Conservation (phyloP, 2,113 vertebrate genomes). For the Bostrychus sinensis region DNA sequence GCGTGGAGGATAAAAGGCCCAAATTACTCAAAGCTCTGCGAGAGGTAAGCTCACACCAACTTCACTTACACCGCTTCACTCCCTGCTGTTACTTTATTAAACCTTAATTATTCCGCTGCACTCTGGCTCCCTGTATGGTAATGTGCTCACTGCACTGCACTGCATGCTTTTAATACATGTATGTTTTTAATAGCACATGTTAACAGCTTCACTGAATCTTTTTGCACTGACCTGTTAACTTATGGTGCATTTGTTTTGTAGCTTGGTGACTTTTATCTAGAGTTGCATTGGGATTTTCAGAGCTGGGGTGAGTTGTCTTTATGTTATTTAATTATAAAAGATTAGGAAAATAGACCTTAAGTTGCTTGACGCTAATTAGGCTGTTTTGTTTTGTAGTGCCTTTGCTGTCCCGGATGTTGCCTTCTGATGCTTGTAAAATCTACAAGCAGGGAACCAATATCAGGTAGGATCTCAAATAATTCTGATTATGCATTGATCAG, state of each 20-base stretch:
- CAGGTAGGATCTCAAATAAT: slow-evolving; percentile 80
- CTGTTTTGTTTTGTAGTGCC: slow-evolving; percentile 83
- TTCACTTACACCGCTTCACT: neutral
- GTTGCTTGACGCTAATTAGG: neutral
- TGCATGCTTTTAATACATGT: neutral
- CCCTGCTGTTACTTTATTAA: neutral
- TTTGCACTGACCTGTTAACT: neutral
- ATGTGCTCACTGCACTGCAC: neutral
- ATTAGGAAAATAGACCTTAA: too few species aligned
- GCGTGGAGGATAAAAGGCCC: slow-evolving; percentile 95
- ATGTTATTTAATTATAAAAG: neutral
- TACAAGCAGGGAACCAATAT: slow-evolving; percentile 98
- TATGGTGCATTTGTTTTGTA: slow-evolving; percentile 60
- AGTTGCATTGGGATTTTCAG: slow-evolving; percentile 99
- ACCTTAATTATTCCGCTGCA: slow-evolving; percentile 1
- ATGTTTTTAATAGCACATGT: neutral
- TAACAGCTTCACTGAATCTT: neutral
- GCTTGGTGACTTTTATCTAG: slow-evolving; percentile 98
- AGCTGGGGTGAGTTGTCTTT: slow-evolving; percentile 92
- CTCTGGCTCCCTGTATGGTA: neutral
- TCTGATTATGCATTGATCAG: neutral
- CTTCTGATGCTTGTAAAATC: slow-evolving; percentile 98
- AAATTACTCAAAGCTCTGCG: slow-evolving; percentile 93
- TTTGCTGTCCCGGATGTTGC: slow-evolving; percentile 95
- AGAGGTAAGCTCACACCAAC: slow-evolving; percentile 82